Evolutionary conservation across 2,888 invertebrate genomes (phyloP).

Genomic region (Pemphredon lugubris): DNA sequence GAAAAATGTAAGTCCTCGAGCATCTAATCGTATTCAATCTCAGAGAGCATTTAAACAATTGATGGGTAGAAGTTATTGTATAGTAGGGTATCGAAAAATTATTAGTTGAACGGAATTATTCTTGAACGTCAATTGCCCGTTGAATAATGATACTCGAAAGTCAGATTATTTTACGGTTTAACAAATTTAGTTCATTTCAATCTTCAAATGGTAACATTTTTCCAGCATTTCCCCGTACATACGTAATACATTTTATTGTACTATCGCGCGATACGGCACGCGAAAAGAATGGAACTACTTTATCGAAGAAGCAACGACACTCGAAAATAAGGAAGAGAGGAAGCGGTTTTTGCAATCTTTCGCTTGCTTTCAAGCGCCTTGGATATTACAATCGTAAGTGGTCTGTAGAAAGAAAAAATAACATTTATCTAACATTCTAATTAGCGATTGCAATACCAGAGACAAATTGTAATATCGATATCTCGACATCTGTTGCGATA

Average conservation of each 20-base stretch:
- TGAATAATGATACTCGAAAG: too few relatives aligned
- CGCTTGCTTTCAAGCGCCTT: constrained; percentile 74
- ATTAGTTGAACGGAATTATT: too few relatives aligned
- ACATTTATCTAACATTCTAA: not conserved
- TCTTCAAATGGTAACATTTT: constrained; percentile 20
- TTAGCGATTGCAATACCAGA: not conserved
- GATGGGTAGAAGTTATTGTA: too few relatives aligned
- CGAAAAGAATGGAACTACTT: constrained; percentile 71
- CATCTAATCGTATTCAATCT: not conserved
- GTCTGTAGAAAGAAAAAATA: not conserved
- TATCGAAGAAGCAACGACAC: constrained; percentile 58
- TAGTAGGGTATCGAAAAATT: too few relatives aligned
- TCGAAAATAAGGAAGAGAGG: constrained; percentile 68
- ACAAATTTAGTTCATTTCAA: too few relatives aligned
- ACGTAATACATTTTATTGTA: constrained; percentile 70
- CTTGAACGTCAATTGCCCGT: too few relatives aligned
- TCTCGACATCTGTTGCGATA: too few relatives aligned
- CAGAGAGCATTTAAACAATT: too few relatives aligned
- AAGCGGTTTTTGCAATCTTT: constrained; percentile 72
- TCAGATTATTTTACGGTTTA: too few relatives aligned
- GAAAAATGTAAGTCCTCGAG: constrained; percentile 43
- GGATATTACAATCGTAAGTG: constrained; percentile 75
- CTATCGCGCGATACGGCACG: constrained; percentile 71
- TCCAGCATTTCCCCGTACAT: constrained; percentile 68
- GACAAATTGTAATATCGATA: too few relatives aligned